Base-by-base conservation (phyloP, 1,140 invertebrate genomes). In the Camponotus floridanus region DNA sequence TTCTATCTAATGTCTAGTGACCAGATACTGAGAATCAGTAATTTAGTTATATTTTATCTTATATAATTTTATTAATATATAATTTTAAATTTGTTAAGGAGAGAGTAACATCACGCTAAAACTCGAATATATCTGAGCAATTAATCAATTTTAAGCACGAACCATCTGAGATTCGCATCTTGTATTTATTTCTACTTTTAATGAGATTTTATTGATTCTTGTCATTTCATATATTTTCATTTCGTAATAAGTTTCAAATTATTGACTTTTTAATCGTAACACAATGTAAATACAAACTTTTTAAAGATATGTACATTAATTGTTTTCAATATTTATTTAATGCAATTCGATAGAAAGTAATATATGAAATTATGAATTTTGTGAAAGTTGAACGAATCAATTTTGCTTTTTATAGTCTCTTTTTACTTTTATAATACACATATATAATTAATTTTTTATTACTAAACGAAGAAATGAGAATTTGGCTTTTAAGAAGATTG, bases 91-190 rank as follows among this genome's bases (percentile, higher is more conserved):
- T n/a, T 13, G 21, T 48, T 26, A 13, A 2, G 48, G 2, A n/a
- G 13, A 48, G 2, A n/a, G 13, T 13, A 45, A 5, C 7, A 0
- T 0, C 1, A 31, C 11, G 0, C 1, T 4, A 31, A 67, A 65
- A 55, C 62, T 6, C 21, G 13, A 15, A 21, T 45, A 0, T 64
- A 13, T 78, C 26, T 21, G 0, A n/a, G n/a, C 9, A 51, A 78
- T 65, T 65, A 51, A 78, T 36, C 59, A 78, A 48, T 48, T 18
- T 78, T 57, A 57, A 74, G 9, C 18, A 11, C 13, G 6, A 15
- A 39, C n/a, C 18, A 39, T 39, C 55, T 74, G 33, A 11, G 13
- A n/a, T 21, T 45, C 3, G 74, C 18, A 3, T 64, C 15, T 15
- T 0, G 18, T 48, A 76, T 33, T 45, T 48, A 3, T 31, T 64